phyloP scores from a whole-genome alignment of 2,888 invertebrate genomes.

The Synergus japonicus region DNA sequence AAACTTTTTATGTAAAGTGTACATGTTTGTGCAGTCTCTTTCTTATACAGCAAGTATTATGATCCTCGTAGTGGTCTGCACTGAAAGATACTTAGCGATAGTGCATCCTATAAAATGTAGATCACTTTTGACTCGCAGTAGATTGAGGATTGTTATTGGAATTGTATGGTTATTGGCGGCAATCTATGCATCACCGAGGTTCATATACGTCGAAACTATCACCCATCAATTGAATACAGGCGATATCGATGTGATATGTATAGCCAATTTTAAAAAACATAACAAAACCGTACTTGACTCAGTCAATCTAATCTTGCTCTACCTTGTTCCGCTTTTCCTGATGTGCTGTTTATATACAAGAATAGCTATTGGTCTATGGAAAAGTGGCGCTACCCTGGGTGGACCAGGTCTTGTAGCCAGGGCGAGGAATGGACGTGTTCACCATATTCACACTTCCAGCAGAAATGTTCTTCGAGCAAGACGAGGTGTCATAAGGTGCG shows the following conservation, averaged over 20 bases:
- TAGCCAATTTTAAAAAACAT: slow-evolving; percentile 86
- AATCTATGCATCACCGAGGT: slow-evolving; percentile 89
- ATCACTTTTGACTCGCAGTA: slow-evolving; percentile 87
- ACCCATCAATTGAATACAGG: slow-evolving; percentile 81
- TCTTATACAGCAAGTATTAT: slow-evolving; percentile 95
- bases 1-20: slow-evolving; percentile 92
- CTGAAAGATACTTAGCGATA: slow-evolving; percentile 91
- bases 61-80: slow-evolving; percentile 92
- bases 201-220: slow-evolving; percentile 89
- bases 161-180: slow-evolving; percentile 91
- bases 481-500: slow-evolving; percentile 85
- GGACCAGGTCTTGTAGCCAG: slow-evolving; percentile 61
- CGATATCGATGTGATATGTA: slow-evolving; percentile 84
- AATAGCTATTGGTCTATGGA: slow-evolving; percentile 92
- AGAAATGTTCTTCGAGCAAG: slow-evolving; percentile 88
- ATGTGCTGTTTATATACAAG: slow-evolving; percentile 85
- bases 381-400: slow-evolving; percentile 77
- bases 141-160: slow-evolving; percentile 87
- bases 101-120: slow-evolving; percentile 91
- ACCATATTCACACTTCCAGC: slow-evolving; percentile 84
- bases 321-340: slow-evolving; percentile 88
- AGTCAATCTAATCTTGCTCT: slow-evolving; percentile 90
- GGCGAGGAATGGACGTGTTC: slow-evolving; percentile 62
- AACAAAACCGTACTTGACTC: slow-evolving; percentile 88
- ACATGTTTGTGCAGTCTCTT: slow-evolving; percentile 92